Base-by-base conservation (phyloP, 2,797 vertebrate genomes). In the Megalops cyprinoides region DNA sequence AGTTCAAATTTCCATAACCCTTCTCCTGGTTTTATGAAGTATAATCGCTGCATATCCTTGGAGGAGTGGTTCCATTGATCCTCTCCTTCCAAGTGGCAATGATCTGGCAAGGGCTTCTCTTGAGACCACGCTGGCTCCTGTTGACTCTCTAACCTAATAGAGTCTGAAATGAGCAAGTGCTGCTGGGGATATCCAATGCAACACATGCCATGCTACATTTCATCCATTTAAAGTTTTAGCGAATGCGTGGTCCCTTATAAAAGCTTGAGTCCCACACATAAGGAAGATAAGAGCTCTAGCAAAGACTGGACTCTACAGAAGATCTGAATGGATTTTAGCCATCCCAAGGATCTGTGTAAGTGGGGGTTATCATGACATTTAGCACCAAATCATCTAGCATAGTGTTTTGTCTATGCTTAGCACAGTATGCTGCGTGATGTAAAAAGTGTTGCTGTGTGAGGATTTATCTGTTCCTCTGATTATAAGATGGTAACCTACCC, bases 11-110 rank as follows among this genome's bases (percentile, higher is more conserved):
- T 1, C n/a, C 42, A 77, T 37, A 31, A 15, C 18, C 20, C 12
- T 2, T 56, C 51, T 77, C 51, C 34, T 23, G 31, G 51, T 74
- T 79, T 51, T 39, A 74, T 79, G 73, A 58, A 56, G 34, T 55
- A 12, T 74, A 79, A 74, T 74, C 69, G 74, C n/a, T 53, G 39
- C 34, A 20, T 55, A 55, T 79, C 67, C 51, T 58, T 79, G 49
- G 69, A n/a, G 34, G 39, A 73, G 56, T 49, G 39, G n/a, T 55
- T 62, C 71, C 78, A 71, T 79, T 79, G 65, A 71, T 79, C 78
- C 71, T 55, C 48, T 31, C 34, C 53, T 65, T 53, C 49, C 34
- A 79, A 79, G 78, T 71, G 49, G 78, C 78, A 79, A 55, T 79
- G 78, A 73, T 65, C 78, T 74, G 78, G 34, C 65, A 49, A 51